Conservation (phyloP, 2,888 invertebrate species). For the Rhamphomyia laevipes region DNA sequence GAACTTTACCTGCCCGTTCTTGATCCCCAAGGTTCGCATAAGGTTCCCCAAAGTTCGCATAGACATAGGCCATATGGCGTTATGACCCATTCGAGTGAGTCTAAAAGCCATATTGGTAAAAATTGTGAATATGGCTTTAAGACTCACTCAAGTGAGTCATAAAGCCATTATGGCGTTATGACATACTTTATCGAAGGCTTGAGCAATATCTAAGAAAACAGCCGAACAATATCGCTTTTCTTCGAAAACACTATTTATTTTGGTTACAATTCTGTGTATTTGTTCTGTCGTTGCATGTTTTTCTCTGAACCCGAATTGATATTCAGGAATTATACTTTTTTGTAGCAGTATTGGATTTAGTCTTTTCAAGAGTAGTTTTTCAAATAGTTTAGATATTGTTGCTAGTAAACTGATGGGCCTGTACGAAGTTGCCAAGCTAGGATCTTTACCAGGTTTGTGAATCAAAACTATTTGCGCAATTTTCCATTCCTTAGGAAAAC, state of each 20-base stretch:
- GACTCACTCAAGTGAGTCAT: too few relatives aligned
- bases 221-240: constrained; percentile 16
- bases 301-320: background rate
- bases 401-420: too few relatives aligned
- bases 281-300: background rate
- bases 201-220: constrained; percentile 16
- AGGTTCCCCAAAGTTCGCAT: too few relatives aligned
- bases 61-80: too few relatives aligned
- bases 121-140: too few relatives aligned
- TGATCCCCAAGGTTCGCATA: too few relatives aligned
- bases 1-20: too few relatives aligned
- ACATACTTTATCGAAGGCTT: constrained; percentile 22
- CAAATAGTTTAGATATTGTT: background rate
- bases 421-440: too few relatives aligned
- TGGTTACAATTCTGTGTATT: background rate
- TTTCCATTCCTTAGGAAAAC: background rate
- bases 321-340: background rate
- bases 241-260: constrained; percentile 6
- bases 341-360: background rate
- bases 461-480: background rate
- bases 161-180: constrained; percentile 15
- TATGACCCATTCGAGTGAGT: too few relatives aligned
- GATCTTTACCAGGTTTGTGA: background rate
- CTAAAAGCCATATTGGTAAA: too few relatives aligned
- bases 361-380: background rate